Evolutionary conservation across 2,113 vertebrate species (phyloP), one percentile per base, ranked within the genome.

Genomic region (Pelmatolapia mariae): DNA sequence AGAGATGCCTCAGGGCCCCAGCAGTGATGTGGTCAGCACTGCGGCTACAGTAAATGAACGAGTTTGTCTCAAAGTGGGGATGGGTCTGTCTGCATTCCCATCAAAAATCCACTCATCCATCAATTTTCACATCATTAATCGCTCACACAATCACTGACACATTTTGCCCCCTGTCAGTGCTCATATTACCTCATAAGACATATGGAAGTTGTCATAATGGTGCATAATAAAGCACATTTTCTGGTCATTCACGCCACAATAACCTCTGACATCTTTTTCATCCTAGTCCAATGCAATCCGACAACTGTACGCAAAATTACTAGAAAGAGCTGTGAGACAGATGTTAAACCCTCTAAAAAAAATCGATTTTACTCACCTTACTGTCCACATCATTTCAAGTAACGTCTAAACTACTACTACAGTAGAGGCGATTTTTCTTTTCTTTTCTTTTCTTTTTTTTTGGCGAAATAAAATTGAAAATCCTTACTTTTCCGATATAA

Each of bases 11-110:
- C 24, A 6, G 15, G 85, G 84, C 52, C 83, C 82, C 45, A 26
- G 57, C 81, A 57, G 66, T 78, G 73, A 87, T 61, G 57, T 82
- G 84, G 86, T 85, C 84, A 83, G 81, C 68, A 36, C 78, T 84
- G 76, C 85, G 19, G 80, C 56, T 50, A 4, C 59, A 10, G 81
- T 7, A 54, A 73, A 82, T 66, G 53, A 89, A 80, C 22, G 38
- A 18, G 40, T 50, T 78, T 68, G 29, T 73, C 53, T 54, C 38
- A 5, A 71, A 38, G 33, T 82, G 66, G 76, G 63, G 6, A 84
- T 19, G 4, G 13, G 1, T 82, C 36, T 2, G 43, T 73, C 57
- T 86, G 52, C 47, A 84, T 68, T 85, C 31, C 54, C 68, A 71
- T 86, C 10, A 68, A 66, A 73, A 47, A 47, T 54, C 19, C 11